phyloP scores from a whole-genome alignment of 2,797 vertebrate genomes.

The Staurois parvus region DNA sequence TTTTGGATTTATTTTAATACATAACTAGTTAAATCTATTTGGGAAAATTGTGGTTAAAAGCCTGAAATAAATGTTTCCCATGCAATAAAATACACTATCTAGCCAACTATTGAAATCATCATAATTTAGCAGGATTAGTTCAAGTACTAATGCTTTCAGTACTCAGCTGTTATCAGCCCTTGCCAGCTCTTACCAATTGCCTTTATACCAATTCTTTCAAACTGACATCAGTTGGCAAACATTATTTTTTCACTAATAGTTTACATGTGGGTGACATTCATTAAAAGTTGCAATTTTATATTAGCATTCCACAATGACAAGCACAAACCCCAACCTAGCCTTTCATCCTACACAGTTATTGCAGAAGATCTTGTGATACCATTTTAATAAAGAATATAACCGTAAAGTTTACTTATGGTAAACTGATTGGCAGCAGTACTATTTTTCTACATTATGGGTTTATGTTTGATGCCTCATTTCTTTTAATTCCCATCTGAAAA shows the following conservation, averaged over 20 bases:
- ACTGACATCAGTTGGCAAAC: neutral
- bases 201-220: neutral
- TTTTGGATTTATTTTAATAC: too few relatives aligned
- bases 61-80: neutral
- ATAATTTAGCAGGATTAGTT: constrained; percentile 6
- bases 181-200: neutral
- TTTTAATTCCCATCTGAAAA: constrained; percentile 51
- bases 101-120: neutral
- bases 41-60: too few relatives aligned
- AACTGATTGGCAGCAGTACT: constrained; percentile 43
- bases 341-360: neutral
- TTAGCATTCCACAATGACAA: constrained; percentile 5
- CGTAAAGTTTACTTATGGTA: constrained; percentile 35
- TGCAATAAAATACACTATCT: neutral
- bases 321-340: neutral
- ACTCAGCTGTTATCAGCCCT: neutral
- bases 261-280: neutral
- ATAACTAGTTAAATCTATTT: too few relatives aligned
- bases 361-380: constrained; percentile 8
- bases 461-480: constrained; percentile 45
- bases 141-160: constrained; percentile 10
- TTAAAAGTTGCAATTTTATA: constrained; percentile 8
- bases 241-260: neutral
- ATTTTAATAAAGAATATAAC: constrained; percentile 31
- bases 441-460: constrained; percentile 39